Evolutionary conservation across 2,113 vertebrate genomes (phyloP).

Genomic region (Spea multiplicata): DNA sequence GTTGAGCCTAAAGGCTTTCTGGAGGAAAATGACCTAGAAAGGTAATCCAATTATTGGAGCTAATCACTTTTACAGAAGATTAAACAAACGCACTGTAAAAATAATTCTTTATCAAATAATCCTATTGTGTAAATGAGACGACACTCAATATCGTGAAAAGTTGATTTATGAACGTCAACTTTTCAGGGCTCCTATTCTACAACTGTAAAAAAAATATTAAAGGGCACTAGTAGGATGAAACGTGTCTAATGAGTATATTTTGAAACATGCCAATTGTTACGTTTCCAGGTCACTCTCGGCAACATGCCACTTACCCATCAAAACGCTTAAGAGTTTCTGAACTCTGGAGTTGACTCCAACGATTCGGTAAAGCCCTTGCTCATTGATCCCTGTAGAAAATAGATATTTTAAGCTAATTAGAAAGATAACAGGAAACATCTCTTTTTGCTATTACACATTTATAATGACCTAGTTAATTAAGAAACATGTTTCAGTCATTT

Average conservation of each 20-base stretch:
- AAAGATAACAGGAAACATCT: background rate
- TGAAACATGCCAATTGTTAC: too few species aligned
- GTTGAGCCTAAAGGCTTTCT: slow-evolving; percentile 28
- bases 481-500: background rate
- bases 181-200: too few species aligned
- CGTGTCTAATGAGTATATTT: too few species aligned
- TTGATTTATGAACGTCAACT: too few species aligned
- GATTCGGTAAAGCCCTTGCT: slow-evolving; percentile 92
- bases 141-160: too few species aligned
- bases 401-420: slow-evolving; percentile 55
- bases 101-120: slow-evolving; percentile 23
- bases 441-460: background rate
- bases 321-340: slow-evolving; percentile 85
- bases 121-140: background rate
- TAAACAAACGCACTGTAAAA: background rate
- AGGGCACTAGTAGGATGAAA: too few species aligned
- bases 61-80: slow-evolving; percentile 23
- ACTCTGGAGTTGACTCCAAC: slow-evolving; percentile 94
- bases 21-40: slow-evolving; percentile 14
- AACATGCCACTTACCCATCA: slow-evolving; percentile 81
- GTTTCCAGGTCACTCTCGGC: too few species aligned
- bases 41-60: slow-evolving; percentile 23
- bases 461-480: background rate
- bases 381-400: slow-evolving; percentile 80
- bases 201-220: too few species aligned